These are phyloP conservation scores for Heliconius cydno DNA, from an alignment of 2,888 invertebrate genomes.

Conservation along the genomic window DNA sequence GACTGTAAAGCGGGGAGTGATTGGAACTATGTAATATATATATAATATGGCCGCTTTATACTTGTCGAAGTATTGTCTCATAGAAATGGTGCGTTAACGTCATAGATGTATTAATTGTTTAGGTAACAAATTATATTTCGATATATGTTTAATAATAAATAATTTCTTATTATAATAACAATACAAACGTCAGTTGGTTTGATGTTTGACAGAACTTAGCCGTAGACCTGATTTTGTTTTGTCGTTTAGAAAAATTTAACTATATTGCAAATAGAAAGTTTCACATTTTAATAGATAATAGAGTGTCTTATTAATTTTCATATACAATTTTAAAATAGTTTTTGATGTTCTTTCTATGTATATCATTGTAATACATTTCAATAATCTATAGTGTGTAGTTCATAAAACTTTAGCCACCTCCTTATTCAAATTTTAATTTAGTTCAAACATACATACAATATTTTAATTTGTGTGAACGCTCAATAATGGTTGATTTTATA, in stretches of 20 bases:
- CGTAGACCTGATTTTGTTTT: slow-evolving; percentile 6
- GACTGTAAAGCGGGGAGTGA: slow-evolving; percentile 39
- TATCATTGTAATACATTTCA: slow-evolving; percentile 2
- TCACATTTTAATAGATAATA: slow-evolving; percentile 26
- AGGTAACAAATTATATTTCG: slow-evolving; percentile 33
- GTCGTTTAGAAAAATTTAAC: slow-evolving; percentile 1
- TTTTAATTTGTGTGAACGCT: slow-evolving; percentile 16
- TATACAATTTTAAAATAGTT: slow-evolving; percentile 33
- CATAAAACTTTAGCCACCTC: slow-evolving; percentile 15
- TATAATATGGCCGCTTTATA: slow-evolving; percentile 54
- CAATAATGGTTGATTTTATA: neutral
- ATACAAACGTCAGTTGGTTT: slow-evolving; percentile 1
- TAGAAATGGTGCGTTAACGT: slow-evolving; percentile 63
- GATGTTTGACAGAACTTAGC: slow-evolving; percentile 14
- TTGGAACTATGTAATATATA: slow-evolving; percentile 30
- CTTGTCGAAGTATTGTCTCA: slow-evolving; percentile 30
- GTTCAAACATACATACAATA: slow-evolving; percentile 3
- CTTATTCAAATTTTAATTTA: slow-evolving; percentile 12
- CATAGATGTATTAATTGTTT: slow-evolving; percentile 51
- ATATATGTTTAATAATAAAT: slow-evolving; percentile 32
- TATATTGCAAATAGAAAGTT: slow-evolving; percentile 22
- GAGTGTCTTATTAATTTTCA: slow-evolving; percentile 25
- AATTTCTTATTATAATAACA: slow-evolving; percentile 24
- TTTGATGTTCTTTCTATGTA: slow-evolving; percentile 28
- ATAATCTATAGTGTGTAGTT: slow-evolving; percentile 7